Evolutionary conservation across 1,140 invertebrate species (phyloP).

Genomic region (Glomeris maerens): DNA sequence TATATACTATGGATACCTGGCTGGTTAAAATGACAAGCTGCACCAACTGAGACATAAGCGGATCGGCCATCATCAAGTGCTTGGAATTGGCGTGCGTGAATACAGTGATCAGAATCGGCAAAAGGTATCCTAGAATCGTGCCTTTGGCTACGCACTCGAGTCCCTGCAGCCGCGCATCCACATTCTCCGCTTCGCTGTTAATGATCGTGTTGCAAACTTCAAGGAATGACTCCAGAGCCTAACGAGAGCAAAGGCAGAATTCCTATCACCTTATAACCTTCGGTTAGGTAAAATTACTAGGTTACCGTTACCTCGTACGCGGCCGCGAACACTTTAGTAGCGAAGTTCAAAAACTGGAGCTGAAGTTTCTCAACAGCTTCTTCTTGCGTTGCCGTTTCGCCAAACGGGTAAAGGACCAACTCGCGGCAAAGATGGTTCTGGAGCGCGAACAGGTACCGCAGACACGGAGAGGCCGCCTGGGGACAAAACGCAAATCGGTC

Average conservation of each 20-base stretch:
- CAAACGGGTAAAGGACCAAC: slow-evolving; percentile 17
- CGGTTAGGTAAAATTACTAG: too few species aligned
- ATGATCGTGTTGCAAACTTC: slow-evolving; percentile 25
- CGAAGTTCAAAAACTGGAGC: background rate
- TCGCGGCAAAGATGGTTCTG: slow-evolving; percentile 26
- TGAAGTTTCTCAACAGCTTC: background rate
- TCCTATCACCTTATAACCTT: too few species aligned
- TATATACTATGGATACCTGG: slow-evolving; percentile 22
- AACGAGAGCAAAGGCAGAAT: too few species aligned
- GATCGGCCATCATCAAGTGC: slow-evolving; percentile 24
- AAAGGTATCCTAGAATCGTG: slow-evolving; percentile 29
- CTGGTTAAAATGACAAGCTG: slow-evolving; percentile 27
- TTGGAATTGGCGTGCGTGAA: slow-evolving; percentile 26
- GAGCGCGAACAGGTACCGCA: slow-evolving; percentile 27
- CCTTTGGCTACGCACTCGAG: slow-evolving; percentile 28
- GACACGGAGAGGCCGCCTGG: slow-evolving; percentile 26
- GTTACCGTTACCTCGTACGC: too few species aligned
- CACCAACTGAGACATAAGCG: slow-evolving; percentile 28
- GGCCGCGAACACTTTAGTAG: background rate
- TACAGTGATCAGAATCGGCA: slow-evolving; percentile 27
- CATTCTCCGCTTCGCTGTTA: slow-evolving; percentile 18
- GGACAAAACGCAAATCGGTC: background rate
- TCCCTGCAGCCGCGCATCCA: slow-evolving; percentile 24
- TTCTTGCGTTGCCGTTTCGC: background rate
- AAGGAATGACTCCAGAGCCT: slow-evolving; percentile 23